Percentiles rank a stretch among this genome's conserved stretches.
Conservation (phyloP, 2,797 vertebrate species). For the Cynopterus sphinx region DNA sequence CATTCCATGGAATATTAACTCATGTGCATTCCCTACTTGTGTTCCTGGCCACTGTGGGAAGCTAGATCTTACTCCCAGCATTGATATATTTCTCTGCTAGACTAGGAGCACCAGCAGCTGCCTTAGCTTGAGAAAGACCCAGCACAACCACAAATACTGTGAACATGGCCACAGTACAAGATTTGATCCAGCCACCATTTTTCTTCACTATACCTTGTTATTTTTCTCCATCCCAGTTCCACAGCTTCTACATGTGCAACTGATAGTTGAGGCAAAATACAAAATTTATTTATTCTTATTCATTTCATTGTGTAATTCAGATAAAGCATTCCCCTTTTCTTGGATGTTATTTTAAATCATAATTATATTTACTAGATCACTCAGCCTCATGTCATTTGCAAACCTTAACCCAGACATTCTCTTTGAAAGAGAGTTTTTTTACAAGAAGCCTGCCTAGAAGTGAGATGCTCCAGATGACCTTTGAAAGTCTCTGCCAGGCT, state of each 20-base stretch:
- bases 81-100: background rate
- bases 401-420: background rate
- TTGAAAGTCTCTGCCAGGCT: constrained; percentile 27
- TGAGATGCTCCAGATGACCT: constrained; percentile 50
- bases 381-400: background rate
- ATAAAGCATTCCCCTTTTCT: background rate
- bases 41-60: background rate
- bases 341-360: background rate
- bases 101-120: background rate
- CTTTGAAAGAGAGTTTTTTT: background rate
- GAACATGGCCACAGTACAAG: background rate
- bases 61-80: background rate
- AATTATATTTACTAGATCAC: background rate
- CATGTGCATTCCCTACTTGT: background rate
- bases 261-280: background rate
- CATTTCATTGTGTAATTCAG: background rate
- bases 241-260: background rate
- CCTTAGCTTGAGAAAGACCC: background rate
- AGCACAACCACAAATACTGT: background rate
- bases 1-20: background rate
- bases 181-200: background rate
- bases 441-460: background rate
- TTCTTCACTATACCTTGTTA: background rate
- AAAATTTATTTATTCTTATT: background rate
- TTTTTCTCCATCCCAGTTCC: background rate